Evolutionary conservation across 37 sponge, comb jelly and placozoan species (phyloP).

Genomic region (Mnemiopsis leidyi): DNA sequence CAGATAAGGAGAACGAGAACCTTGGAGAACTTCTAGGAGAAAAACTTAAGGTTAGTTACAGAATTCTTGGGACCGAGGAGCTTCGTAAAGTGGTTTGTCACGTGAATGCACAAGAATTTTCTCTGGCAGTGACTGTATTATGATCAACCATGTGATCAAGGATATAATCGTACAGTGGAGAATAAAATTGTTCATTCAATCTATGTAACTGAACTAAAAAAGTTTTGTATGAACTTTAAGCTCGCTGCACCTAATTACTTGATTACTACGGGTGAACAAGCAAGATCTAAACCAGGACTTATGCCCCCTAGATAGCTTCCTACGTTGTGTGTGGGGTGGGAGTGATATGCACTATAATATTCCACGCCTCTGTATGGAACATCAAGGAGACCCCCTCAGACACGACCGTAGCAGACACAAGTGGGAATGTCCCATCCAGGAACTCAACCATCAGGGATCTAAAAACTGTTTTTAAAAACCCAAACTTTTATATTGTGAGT

Average conservation of each 20-base stretch:
- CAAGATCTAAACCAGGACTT: too few relatives aligned
- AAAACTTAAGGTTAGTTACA: constrained; percentile 28
- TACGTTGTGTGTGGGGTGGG: not conserved
- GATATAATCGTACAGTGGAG: too few relatives aligned
- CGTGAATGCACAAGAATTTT: too few relatives aligned
- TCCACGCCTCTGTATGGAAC: constrained; percentile 35
- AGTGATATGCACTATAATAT: constrained; percentile 11
- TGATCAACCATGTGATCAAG: too few relatives aligned
- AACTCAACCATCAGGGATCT: not conserved
- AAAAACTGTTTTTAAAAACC: not conserved
- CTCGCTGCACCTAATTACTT: too few relatives aligned
- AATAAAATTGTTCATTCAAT: too few relatives aligned
- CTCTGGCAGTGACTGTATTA: too few relatives aligned
- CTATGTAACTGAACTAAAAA: too few relatives aligned
- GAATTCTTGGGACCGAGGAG: too few relatives aligned
- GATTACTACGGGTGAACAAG: too few relatives aligned
- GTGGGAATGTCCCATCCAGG: not conserved
- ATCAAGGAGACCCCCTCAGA: not conserved
- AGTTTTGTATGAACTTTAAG: too few relatives aligned
- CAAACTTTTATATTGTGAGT: constrained; percentile 34
- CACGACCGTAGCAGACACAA: not conserved
- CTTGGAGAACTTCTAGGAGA: not conserved
- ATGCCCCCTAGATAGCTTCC: constrained; percentile 25
- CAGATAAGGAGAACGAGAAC: not conserved
- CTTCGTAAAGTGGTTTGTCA: too few relatives aligned